Evolutionary conservation across 2,113 vertebrate genomes (phyloP), one percentile per base, ranked within the genome.

Genomic region (Egretta garzetta): DNA sequence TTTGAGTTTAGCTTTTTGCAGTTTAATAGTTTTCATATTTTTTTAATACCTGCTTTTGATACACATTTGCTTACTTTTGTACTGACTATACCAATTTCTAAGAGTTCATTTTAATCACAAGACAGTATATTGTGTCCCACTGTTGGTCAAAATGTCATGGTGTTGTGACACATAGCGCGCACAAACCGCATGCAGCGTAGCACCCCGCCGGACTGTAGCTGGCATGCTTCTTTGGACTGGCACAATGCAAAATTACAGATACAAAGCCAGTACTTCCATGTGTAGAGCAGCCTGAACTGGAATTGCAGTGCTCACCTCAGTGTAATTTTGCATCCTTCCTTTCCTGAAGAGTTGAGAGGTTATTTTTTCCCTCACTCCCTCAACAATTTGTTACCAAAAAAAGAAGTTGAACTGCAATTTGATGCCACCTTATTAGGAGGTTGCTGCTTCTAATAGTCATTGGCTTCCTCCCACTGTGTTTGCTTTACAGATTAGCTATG

Each of bases 51-150:
- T 45, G 41, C 4, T 21, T 33, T 67, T 73, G 26, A 55, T 37
- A 45, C 4, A 12, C 1, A 14, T 60, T 10, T 85, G 56, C 50
- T 85, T 63, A 35, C 28, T 67, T 96, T 77, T 81, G 37, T 89
- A 17, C 5, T 35, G 8, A 21, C 12, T 28, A 21, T 28, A 41
- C 4, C 74, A 24, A 39, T 23, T 80, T 83, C 39, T 80, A 75
- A 33, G 11, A 75, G 24, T 22, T 73, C 4, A 17, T 84, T 93
- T 80, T 53, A 67, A 90, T 37, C 23, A n/a, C 32, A 39, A 8
- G 12, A 32, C 9, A 17, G 50, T 30, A 39, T 5, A 22, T 45
- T 0, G 0, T 32, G 10, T 76, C 24, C 53, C 37, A 59, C 16
- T 28, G 8, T 27, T 56, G 15, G 20, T 72, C 41, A 62, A 58